Percentiles rank a stretch among this genome's conserved stretches.
Evolutionary conservation across 2,888 invertebrate species (phyloP).

Genomic region (Acrobeloides nanus): DNA sequence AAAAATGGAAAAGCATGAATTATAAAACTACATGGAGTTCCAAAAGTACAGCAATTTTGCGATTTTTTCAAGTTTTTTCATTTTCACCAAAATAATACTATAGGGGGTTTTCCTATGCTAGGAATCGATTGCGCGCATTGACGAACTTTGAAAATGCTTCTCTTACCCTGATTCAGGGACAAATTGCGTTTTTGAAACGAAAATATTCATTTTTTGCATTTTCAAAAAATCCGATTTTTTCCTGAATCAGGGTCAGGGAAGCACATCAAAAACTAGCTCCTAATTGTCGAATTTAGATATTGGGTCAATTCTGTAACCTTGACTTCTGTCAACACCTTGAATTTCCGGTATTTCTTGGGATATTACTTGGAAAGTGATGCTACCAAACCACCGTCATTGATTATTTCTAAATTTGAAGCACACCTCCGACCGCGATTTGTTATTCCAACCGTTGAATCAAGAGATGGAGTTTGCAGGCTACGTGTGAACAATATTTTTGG

Average conservation of each 20-base stretch:
- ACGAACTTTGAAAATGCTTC: too few species aligned
- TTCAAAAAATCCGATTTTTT: too few species aligned
- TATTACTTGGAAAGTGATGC: constrained; percentile 39
- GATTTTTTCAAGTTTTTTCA: too few species aligned
- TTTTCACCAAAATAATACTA: too few species aligned
- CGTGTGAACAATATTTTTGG: constrained; percentile 34
- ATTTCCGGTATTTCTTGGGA: constrained; percentile 50
- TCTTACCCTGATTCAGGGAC: too few species aligned
- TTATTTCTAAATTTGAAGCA: constrained; percentile 33
- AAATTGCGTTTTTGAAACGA: too few species aligned
- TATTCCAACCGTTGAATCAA: constrained; percentile 29
- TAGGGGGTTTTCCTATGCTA: too few species aligned
- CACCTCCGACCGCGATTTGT: constrained; percentile 25
- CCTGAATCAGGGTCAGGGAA: too few species aligned
- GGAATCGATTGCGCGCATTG: too few species aligned
- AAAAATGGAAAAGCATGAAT: too few species aligned
- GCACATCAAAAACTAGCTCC: background rate
- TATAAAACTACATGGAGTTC: constrained; percentile 4
- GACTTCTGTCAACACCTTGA: constrained; percentile 24
- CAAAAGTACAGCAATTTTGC: background rate
- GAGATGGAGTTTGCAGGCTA: constrained; percentile 28
- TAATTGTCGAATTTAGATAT: constrained; percentile 8
- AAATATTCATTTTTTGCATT: too few species aligned
- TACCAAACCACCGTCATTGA: constrained; percentile 17
- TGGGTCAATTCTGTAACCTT: constrained; percentile 33